A percentile compares a stretch with the other conserved stretches of the same genome.
Evolutionary conservation across 2,113 vertebrate genomes (phyloP).

Genomic region (Syngnathoides biaculeatus): DNA sequence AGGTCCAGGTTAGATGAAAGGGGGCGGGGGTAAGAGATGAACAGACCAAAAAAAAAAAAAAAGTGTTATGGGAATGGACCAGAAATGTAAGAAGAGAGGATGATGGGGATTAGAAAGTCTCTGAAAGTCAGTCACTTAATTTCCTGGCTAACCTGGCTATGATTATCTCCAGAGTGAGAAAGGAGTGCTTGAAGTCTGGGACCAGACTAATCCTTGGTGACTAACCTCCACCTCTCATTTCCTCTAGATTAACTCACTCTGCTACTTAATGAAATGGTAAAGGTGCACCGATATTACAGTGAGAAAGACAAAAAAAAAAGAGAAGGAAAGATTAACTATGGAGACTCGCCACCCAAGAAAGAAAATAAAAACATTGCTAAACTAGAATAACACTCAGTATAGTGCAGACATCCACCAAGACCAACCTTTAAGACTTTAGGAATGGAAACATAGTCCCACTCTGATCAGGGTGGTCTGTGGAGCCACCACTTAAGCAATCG

Average conservation of each 20-base stretch:
- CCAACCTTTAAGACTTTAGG: neutral
- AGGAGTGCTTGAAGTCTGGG: slow-evolving; percentile 65
- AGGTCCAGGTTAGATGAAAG: slow-evolving; percentile 29
- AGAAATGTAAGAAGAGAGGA: slow-evolving; percentile 54
- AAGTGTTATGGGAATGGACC: slow-evolving; percentile 39
- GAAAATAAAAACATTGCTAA: neutral
- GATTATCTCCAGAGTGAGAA: slow-evolving; percentile 70
- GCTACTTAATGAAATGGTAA: slow-evolving; percentile 62
- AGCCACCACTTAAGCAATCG: neutral
- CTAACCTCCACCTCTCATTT: slow-evolving; percentile 71
- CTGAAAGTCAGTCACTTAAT: slow-evolving; percentile 65
- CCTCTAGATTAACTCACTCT: slow-evolving; percentile 60
- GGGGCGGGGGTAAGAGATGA: slow-evolving; percentile 13
- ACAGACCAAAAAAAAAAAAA: slow-evolving; percentile 32
- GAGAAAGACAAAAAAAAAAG: slow-evolving; percentile 6
- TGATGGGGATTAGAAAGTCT: slow-evolving; percentile 55
- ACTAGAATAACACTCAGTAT: neutral
- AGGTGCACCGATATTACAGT: slow-evolving; percentile 38
- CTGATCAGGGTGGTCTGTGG: neutral
- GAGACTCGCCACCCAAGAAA: neutral
- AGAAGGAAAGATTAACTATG: slow-evolving; percentile 1
- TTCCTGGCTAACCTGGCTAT: slow-evolving; percentile 68
- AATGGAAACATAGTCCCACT: neutral
- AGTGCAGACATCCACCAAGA: neutral
- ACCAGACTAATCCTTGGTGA: slow-evolving; percentile 67